Conservation (phyloP, 2,888 invertebrate genomes). For the Nomada flava region DNA sequence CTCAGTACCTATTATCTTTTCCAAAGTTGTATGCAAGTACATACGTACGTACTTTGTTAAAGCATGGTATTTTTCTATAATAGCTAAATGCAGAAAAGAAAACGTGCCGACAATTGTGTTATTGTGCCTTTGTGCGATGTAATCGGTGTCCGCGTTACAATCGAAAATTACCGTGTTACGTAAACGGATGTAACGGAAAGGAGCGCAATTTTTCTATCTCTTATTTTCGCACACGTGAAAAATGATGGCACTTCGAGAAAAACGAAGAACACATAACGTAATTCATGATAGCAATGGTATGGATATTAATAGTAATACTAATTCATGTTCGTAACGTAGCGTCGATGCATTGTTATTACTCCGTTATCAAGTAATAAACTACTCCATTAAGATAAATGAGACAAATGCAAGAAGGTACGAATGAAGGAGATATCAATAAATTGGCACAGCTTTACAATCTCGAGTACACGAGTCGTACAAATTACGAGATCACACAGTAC, state of each 20-base stretch:
- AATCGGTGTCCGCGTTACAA: background rate
- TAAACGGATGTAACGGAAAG: constrained; percentile 11
- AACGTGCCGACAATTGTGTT: background rate
- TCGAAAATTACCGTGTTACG: constrained; percentile 23
- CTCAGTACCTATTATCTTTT: background rate
- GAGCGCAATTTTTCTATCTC: background rate
- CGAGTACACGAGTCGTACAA: background rate
- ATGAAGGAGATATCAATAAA: background rate
- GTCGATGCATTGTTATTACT: background rate
- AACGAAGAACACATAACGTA: background rate
- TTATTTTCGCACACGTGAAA: too few relatives aligned
- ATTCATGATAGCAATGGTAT: too few relatives aligned
- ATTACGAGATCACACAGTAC: background rate
- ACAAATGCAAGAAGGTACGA: background rate
- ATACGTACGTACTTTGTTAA: too few relatives aligned
- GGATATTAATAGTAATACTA: background rate
- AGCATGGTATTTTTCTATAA: background rate
- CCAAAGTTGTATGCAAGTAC: background rate
- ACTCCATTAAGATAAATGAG: background rate
- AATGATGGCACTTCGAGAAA: too few relatives aligned
- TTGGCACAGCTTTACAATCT: background rate
- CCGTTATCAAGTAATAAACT: background rate
- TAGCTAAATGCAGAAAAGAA: background rate
- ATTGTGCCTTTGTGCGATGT: background rate
- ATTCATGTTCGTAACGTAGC: too few relatives aligned